Evolutionary conservation across 2,888 invertebrate species (phyloP), one percentile per base, ranked within the genome.

Genomic region (Watsonalla binaria): DNA sequence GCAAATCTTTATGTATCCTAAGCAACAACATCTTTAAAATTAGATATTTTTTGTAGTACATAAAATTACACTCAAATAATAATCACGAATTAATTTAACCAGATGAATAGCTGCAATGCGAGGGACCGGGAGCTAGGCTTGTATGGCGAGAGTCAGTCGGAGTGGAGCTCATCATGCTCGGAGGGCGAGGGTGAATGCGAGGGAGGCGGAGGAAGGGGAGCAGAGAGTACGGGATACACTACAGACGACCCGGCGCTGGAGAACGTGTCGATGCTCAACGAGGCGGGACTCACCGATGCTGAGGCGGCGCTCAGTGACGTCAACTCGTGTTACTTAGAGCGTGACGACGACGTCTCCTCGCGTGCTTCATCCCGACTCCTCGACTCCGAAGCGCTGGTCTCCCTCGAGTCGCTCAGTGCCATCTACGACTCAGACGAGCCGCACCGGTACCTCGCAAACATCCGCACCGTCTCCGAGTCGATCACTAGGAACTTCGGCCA

Each of bases 231-330:
- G 0, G 96, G 96, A 34, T 96, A 96, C 78, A 96, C 95, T n/a
- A 96, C 96, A 0, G 96, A 96, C 83, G 96, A 96, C 83, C 96
- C 96, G 0, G 96, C 96, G 13, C 89, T 96, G 9, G 96, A 96
- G 83, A 96, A 96, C 83, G 94, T 96, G 51, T 96, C 96, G 46
- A 94, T 96, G 92, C 84, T 96, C 14, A 96, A 96, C 84, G 96
- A 96, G 84, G 95, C 96, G 15, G 96, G 96, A 7, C 92, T 96
- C 47, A 96, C 96, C 1, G 96, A 96, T 86, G 96, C 96, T 8
- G 96, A 97, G 91, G 96, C 96, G 56, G 96, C 96, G 34, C 91
- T 96, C 57, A 96, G 96, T 70, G 96, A 96, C 84, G 95, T 96
- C 51, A 96, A 96, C 86, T 96, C 96, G 7, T 94, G 95, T 68